Base-by-base conservation (phyloP, 2,113 vertebrate genomes). In the Crotalus tigris region DNA sequence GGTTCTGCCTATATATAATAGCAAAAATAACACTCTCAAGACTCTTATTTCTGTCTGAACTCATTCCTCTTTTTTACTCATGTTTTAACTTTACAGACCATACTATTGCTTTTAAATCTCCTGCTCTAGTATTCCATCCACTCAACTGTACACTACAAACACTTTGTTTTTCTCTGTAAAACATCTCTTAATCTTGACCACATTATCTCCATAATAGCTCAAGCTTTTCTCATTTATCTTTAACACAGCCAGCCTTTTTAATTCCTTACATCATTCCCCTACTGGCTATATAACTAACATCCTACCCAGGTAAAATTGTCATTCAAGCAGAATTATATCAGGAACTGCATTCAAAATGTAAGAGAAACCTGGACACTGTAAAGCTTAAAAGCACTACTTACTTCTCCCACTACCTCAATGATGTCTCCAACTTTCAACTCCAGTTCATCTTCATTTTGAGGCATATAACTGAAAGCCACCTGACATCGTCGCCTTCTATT, bases 401-500 rank as follows among this genome's bases (percentile, higher is more conserved):
- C 99, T 98, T 99, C 99, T 96, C 98, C 98, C 91, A 99, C 97
- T 92, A 99, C 97, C 94, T 99, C 99, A 93, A 99, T 99, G 96
- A 99, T 97, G 94, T 99, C 99, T 5, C 99, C 99, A 21, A 99
- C 98, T 98, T 99, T 99, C 97, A 99, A 95, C 95, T 99, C 99
- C 90, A 99, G 97, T 95, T 99, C 99, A 3, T 99, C 99, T 87
- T 99, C 99, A 88, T 99, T 99, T 97, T 99, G 99, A 87, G 99
- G 99, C 94, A 98, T 96, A 86, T 99, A 99, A 97, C 99, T 99
- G 97, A 99, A 99, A 10, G 99, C 98, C 57, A 99, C 99, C 97
- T 99, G 99, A 97, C 99, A 99, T 94, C 99, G 97, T 92, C 98
- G 98, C 95, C 98, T 98, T 94, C 99, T 98, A 95, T 98, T 99